Percentiles rank a stretch among this genome's conserved stretches.
Conservation (phyloP, 2,888 invertebrate genomes). For the Oxycera nigricornis region DNA sequence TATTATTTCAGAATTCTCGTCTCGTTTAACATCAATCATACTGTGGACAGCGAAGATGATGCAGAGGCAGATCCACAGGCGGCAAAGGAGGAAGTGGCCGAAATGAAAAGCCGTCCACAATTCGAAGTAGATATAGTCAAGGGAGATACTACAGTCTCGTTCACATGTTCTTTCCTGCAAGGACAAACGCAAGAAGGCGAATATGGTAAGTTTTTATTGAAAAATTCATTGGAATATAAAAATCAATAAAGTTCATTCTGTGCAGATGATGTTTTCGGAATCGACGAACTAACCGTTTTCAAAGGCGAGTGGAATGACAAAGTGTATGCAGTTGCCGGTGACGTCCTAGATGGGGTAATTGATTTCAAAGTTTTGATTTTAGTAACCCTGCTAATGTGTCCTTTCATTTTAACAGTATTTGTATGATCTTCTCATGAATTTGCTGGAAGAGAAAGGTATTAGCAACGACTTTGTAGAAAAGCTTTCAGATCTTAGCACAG, state of each 20-base stretch:
- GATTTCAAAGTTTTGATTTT: background rate
- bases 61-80: slow-evolving; percentile 68
- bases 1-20: slow-evolving; percentile 70
- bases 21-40: slow-evolving; percentile 92
- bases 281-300: slow-evolving; percentile 91
- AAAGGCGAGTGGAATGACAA: slow-evolving; percentile 88
- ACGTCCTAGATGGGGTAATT: slow-evolving; percentile 92
- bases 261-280: slow-evolving; percentile 86
- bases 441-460: slow-evolving; percentile 94
- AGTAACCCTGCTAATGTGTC: background rate
- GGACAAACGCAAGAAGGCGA: slow-evolving; percentile 72
- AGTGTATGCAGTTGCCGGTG: slow-evolving; percentile 89
- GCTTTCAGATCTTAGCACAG: slow-evolving; percentile 85
- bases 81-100: slow-evolving; percentile 78
- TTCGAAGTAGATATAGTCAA: slow-evolving; percentile 88
- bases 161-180: slow-evolving; percentile 83
- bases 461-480: slow-evolving; percentile 92
- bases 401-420: slow-evolving; percentile 73
- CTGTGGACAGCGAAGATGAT: slow-evolving; percentile 83
- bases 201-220: slow-evolving; percentile 66
- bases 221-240: slow-evolving; percentile 4
- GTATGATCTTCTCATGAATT: slow-evolving; percentile 93
- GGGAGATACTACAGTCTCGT: slow-evolving; percentile 78
- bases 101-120: slow-evolving; percentile 89
- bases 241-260: slow-evolving; percentile 40